phyloP scores from a whole-genome alignment of 2,888 invertebrate species.

The Palloptera scutellata region DNA sequence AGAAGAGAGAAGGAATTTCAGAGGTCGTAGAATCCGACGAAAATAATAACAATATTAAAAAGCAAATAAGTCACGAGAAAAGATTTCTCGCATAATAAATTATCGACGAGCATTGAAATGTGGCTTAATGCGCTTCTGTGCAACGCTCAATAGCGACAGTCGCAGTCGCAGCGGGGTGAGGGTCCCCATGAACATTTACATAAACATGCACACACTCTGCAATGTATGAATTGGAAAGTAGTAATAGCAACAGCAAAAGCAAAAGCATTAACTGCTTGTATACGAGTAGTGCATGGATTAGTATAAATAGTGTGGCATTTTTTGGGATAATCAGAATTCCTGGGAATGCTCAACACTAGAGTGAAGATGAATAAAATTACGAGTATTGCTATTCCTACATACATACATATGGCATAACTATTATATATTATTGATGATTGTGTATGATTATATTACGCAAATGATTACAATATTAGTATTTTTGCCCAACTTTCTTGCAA shows the following conservation, averaged over 20 bases:
- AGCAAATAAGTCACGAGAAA: conserved; percentile 55
- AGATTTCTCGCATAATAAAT: conserved; percentile 62
- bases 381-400: too few relatives aligned
- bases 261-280: not conserved
- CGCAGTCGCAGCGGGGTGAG: not conserved
- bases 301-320: too few relatives aligned
- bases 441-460: too few relatives aligned
- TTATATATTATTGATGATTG: too few relatives aligned
- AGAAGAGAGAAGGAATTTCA: too few relatives aligned
- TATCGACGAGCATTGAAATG: conserved; percentile 51
- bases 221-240: not conserved
- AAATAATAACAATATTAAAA: conserved; percentile 1
- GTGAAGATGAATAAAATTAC: too few relatives aligned
- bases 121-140: conserved; percentile 48
- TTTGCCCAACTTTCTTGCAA: too few relatives aligned
- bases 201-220: not conserved
- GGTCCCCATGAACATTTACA: not conserved
- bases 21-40: not conserved
- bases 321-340: too few relatives aligned
- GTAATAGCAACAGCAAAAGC: not conserved
- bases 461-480: too few relatives aligned
- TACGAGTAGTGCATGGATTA: too few relatives aligned
- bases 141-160: conserved; percentile 33
- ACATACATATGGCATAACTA: too few relatives aligned
- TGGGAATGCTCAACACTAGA: too few relatives aligned